Base-by-base conservation (phyloP, 37 sponge, comb jelly and placozoan genomes). In the Hexactinellida sp. region DNA sequence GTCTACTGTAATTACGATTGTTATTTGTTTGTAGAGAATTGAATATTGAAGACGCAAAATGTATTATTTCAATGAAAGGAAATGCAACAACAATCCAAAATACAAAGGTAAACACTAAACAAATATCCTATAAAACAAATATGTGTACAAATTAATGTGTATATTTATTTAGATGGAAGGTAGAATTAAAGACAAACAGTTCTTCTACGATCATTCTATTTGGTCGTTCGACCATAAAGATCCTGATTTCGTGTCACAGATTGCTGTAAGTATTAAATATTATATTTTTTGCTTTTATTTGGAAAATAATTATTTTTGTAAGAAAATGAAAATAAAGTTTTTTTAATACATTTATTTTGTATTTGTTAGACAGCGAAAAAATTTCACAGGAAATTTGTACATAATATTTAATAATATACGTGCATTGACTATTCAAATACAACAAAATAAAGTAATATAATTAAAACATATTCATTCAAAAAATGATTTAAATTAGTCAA, bases 171-270 rank as follows among this genome's bases (percentile, higher is more conserved):
- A 63, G 76, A 3, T n/a, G 3, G 76, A 63, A 21, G 76, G 76
- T 21, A 39, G 19, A 36, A 7, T 36, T 24, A 36, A 83, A 63
- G 76, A 87, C 36, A 95, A 92, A 55, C 89, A 88, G 38, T 95
- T 95, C 84, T 55, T 55, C 25, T 95, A 88, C 54, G 95, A 95
- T 84, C 89, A 90, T 63, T 92, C 90, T 54, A 91, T 90, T 54
- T 95, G 93, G 95, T 95, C 95, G n/a, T 91, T 90, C 13, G 82
- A 63, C 32, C 24, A 34, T 0, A 35, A 24, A 0, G 89, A 89
- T 55, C 41, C 39, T 1, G 54, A 91, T 41, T 95, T 84, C 84
- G 89, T 63, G 0, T 54, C 86, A 36, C 94, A 93, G 51, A 88
- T 91, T 36, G 84, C 63, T 54, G 93, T 92, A 19, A 86, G 92